Conservation (phyloP, 2,888 invertebrate genomes). For the Oithona nana region DNA sequence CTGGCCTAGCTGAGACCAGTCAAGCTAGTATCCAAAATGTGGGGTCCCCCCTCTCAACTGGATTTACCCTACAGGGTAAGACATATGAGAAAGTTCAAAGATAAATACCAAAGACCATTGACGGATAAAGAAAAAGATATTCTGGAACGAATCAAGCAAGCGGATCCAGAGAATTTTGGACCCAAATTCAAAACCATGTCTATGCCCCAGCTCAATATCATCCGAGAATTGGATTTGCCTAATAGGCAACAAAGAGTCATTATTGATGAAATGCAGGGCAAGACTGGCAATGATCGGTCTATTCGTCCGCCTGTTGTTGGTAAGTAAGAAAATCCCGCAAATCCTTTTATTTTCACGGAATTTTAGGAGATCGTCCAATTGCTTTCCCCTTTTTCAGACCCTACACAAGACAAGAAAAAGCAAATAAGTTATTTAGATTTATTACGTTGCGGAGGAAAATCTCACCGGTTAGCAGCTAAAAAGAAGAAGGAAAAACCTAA, state of each 20-base stretch:
- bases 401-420: neutral
- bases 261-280: neutral
- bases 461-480: neutral
- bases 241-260: neutral
- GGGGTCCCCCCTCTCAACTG: slow-evolving; percentile 47
- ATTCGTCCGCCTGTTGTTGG: neutral
- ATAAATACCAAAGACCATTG: neutral
- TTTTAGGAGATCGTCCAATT: no score
- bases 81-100: neutral
- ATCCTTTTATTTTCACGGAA: no score
- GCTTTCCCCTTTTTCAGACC: no score
- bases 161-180: neutral
- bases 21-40: slow-evolving; percentile 38
- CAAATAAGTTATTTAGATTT: slow-evolving; percentile 6
- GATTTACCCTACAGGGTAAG: slow-evolving; percentile 4
- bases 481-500: neutral
- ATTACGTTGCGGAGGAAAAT: slow-evolving; percentile 8
- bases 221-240: neutral
- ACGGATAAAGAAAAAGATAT: neutral
- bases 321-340: no score
- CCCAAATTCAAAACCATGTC: neutral
- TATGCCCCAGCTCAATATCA: neutral
- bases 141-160: neutral
- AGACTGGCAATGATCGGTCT: neutral
- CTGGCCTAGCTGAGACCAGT: no score